phyloP scores from a whole-genome alignment of 1,140 invertebrate genomes.

The Drosophila elegans region DNA sequence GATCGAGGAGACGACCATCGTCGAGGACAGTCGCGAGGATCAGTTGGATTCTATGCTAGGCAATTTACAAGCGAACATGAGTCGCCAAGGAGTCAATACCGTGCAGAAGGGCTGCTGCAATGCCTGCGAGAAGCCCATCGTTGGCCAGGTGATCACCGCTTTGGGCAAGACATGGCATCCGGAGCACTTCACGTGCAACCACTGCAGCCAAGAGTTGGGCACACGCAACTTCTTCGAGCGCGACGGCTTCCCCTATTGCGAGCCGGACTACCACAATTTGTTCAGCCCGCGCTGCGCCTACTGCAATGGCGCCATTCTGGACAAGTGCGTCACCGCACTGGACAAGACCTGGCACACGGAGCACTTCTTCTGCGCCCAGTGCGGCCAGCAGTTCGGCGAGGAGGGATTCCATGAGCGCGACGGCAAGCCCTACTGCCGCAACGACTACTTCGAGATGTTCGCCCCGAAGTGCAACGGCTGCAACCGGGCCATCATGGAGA shows the following conservation, averaged over 20 bases:
- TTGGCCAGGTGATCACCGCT: constrained; percentile 97
- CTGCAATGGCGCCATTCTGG: constrained; percentile 99
- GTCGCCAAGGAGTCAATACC: constrained; percentile 97
- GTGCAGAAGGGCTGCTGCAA: constrained; percentile 99
- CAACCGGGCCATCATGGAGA: constrained; percentile 98
- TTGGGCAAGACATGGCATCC: constrained; percentile 99
- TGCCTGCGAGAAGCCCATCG: constrained; percentile 98
- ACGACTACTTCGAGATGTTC: constrained; percentile 99
- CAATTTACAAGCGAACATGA: constrained; percentile 94
- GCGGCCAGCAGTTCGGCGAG: constrained; percentile 98
- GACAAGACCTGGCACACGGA: constrained; percentile 99
- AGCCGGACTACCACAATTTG: constrained; percentile 98
- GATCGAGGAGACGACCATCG: constrained; percentile 83
- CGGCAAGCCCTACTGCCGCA: constrained; percentile 96
- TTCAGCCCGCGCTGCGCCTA: constrained; percentile 99
- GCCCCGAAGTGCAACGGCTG: constrained; percentile 99
- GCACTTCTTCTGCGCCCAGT: constrained; percentile 99
- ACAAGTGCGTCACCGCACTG: constrained; percentile 99
- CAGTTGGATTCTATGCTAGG: constrained; percentile 96
- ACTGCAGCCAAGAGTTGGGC: constrained; percentile 98
- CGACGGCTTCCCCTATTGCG: constrained; percentile 98
- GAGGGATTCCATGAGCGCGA: constrained; percentile 98
- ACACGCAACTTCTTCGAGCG: constrained; percentile 99
- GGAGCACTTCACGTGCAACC: constrained; percentile 98
- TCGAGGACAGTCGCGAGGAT: constrained; percentile 85